Evolutionary conservation across 2,797 vertebrate genomes (phyloP).

Genomic region (Gallirallus australis): DNA sequence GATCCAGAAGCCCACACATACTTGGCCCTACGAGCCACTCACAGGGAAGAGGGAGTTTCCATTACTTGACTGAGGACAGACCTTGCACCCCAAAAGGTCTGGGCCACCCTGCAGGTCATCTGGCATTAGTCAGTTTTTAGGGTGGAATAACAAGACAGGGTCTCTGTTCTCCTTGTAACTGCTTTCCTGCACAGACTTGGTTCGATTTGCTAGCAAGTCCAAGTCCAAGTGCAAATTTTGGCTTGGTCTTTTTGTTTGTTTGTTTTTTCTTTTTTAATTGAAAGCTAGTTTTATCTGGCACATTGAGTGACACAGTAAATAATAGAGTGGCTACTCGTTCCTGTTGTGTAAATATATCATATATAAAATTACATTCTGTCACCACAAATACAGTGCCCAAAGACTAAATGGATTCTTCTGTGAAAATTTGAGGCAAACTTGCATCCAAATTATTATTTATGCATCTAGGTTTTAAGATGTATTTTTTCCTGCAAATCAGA

Average conservation of each 20-base stretch:
- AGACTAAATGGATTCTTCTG: constrained; percentile 46
- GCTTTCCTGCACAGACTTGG: not conserved
- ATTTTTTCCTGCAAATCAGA: constrained; percentile 27
- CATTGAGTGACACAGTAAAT: constrained; percentile 37
- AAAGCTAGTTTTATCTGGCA: constrained; percentile 43
- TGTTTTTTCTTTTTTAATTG: not conserved
- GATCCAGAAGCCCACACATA: fast-evolving
- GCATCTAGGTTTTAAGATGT: constrained; percentile 3
- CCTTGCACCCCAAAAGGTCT: not conserved
- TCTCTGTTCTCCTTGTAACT: not conserved
- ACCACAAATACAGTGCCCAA: constrained; percentile 52
- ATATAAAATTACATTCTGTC: constrained; percentile 43
- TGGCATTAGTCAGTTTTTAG: not conserved
- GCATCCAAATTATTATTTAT: constrained; percentile 37
- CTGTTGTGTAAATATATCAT: constrained; percentile 61
- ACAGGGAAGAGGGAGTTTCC: not conserved
- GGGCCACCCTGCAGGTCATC: not conserved
- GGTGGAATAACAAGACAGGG: not conserved
- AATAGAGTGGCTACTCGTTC: constrained; percentile 27
- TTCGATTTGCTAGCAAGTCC: not conserved
- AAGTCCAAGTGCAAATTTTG: not conserved
- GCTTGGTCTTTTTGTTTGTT: not conserved
- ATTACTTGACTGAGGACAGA: not conserved
- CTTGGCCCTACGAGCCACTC: not conserved
- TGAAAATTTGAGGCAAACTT: constrained; percentile 27